A percentile compares a stretch with the other conserved stretches of the same genome.
These are phyloP conservation scores for Thaumetopoea pityocampa DNA, from an alignment of 1,140 invertebrate genomes.

Conservation along the genomic window DNA sequence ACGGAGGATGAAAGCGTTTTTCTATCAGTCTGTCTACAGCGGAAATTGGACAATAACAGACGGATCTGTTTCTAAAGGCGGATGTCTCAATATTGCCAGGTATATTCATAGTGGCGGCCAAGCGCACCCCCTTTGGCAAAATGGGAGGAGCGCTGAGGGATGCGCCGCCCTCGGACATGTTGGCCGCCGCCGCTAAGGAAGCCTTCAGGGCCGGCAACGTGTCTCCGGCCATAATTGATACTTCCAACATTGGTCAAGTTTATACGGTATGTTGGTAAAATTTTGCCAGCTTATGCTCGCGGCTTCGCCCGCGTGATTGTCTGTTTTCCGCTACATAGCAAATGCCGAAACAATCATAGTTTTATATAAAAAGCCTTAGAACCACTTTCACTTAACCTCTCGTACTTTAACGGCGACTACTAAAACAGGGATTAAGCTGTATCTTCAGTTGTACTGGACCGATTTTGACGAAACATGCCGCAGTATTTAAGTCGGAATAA, in stretches of 20 bases:
- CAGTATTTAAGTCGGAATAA: too few species aligned
- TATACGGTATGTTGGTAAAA: constrained; percentile 79
- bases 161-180: constrained; percentile 86
- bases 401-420: too few species aligned
- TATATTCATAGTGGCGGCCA: constrained; percentile 96
- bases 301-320: too few species aligned
- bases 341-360: too few species aligned
- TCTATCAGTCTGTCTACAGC: too few species aligned
- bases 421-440: too few species aligned
- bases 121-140: constrained; percentile 96
- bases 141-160: constrained; percentile 92
- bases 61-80: background rate
- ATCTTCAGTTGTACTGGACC: too few species aligned
- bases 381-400: too few species aligned
- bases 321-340: too few species aligned
- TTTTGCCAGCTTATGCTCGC: background rate
- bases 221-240: constrained; percentile 86
- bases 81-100: constrained; percentile 71
- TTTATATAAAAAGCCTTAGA: too few species aligned
- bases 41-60: background rate
- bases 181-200: constrained; percentile 86
- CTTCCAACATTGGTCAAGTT: constrained; percentile 92
- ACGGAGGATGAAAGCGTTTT: too few species aligned
- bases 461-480: too few species aligned
- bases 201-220: constrained; percentile 88